Conservation (phyloP, 2,888 invertebrate species). For the Acronicta alni region DNA sequence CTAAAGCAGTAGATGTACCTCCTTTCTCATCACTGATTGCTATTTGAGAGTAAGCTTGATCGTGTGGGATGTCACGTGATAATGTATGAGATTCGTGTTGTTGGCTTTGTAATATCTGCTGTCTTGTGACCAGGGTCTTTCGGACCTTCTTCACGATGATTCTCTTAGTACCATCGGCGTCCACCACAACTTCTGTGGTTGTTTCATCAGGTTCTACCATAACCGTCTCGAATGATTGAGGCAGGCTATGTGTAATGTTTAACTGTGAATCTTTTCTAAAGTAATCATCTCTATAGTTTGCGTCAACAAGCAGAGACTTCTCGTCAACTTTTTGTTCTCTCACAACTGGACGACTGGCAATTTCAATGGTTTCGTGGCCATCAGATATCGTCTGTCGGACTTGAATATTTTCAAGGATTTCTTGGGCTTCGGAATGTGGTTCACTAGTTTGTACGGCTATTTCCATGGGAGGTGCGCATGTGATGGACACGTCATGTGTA, state of each 20-base stretch:
- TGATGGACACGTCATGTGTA: constrained; percentile 86
- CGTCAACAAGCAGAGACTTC: constrained; percentile 92
- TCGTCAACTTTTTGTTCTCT: constrained; percentile 85
- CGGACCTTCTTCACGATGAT: constrained; percentile 93
- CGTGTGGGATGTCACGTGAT: constrained; percentile 89
- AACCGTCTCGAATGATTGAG: constrained; percentile 94
- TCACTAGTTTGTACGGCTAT: constrained; percentile 91
- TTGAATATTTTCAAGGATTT: constrained; percentile 90
- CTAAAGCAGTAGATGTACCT: constrained; percentile 88
- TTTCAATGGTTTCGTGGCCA: constrained; percentile 92
- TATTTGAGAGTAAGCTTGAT: constrained; percentile 91
- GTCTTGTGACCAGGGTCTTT: constrained; percentile 91
- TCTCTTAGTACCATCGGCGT: constrained; percentile 94
- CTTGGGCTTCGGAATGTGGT: constrained; percentile 82
- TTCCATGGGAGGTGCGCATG: constrained; percentile 88
- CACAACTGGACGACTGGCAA: constrained; percentile 90
- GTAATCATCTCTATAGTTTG: constrained; percentile 91
- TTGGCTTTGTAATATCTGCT: constrained; percentile 91
- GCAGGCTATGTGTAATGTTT: constrained; percentile 92
- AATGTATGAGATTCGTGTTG: constrained; percentile 89
- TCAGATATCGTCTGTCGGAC: constrained; percentile 91
- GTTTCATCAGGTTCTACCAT: constrained; percentile 95
- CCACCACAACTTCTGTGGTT: constrained; percentile 94
- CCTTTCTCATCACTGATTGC: constrained; percentile 91
- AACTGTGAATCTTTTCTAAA: constrained; percentile 90